These are phyloP conservation scores for Drosophila sturtevanti DNA, from an alignment of 1,140 invertebrate species.

Conservation along the genomic window DNA sequence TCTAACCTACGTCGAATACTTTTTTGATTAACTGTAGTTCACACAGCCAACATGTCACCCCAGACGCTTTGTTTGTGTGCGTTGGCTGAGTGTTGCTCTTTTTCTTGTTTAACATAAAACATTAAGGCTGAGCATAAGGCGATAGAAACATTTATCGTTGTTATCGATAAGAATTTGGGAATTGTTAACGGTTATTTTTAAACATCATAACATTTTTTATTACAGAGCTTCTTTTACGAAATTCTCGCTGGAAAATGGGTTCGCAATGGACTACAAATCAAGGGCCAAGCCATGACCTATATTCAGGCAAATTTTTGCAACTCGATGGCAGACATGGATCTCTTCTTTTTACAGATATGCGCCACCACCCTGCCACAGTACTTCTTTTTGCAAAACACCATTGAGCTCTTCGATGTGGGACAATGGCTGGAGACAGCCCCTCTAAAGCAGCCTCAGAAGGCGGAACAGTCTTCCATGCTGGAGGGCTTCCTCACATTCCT, in stretches of 20 bases:
- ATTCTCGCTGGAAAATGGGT: constrained; percentile 97
- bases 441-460: constrained; percentile 86
- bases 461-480: constrained; percentile 94
- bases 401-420: constrained; percentile 93
- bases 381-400: constrained; percentile 92
- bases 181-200: constrained; percentile 1
- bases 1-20: no score
- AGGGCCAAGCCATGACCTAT: constrained; percentile 99
- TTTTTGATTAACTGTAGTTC: background rate
- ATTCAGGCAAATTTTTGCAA: constrained; percentile 99
- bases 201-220: constrained; percentile 29
- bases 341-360: constrained; percentile 96
- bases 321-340: constrained; percentile 98
- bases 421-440: constrained; percentile 93
- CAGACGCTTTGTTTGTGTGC: constrained; percentile 1
- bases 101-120: constrained; percentile 13
- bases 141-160: constrained; percentile 9
- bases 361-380: constrained; percentile 93
- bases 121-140: constrained; percentile 36
- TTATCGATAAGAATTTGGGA: constrained; percentile 23
- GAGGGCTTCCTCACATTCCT: constrained; percentile 96
- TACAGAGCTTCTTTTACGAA: constrained; percentile 96
- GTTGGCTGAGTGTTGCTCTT: constrained; percentile 44
- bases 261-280: constrained; percentile 97
- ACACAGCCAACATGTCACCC: background rate